Base-by-base conservation (phyloP, 2,888 invertebrate species). In the Phlogophora meticulosa region DNA sequence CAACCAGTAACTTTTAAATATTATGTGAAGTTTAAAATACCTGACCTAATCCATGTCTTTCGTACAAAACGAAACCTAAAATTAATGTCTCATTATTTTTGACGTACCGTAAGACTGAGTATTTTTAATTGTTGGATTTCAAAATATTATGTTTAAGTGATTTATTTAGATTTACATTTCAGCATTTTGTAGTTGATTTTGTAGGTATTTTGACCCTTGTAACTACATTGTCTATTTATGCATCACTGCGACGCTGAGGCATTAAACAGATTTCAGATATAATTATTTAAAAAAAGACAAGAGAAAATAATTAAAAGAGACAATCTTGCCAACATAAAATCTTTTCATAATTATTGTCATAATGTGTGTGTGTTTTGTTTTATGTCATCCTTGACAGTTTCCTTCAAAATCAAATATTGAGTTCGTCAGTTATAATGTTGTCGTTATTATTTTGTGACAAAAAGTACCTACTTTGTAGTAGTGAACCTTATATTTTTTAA, bases 41-140 rank as follows among this genome's bases (percentile, higher is more conserved):
- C 62, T 51, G 65, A 71, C 48, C 22, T 62, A 40, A 77, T 64
- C 64, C 55, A 76, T 80, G 68, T 76, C 53, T 72, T 68, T 78
- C 56, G 60, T 74, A 55, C 68, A 43, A 70, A 76, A 60, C 71
- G 58, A 24, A 72, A 68, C 62, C 48, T 66, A 69, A 56, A 73
- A 62, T n/a, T n/a, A n/a, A 67, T 69, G 63, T 70, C 69, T 71
- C 69, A 78, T 76, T 78, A 72, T 79, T 72, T 72, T 82, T 85
- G 69, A 80, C 81, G 76, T 80, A 81, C 64, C 45, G 79, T 77
- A 87, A 87, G 87, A 87, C 87, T 87, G 87, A 87, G 68, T 87
- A 84, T 64, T 82, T 85, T 84, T 83, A 81, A 74, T 76, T 72
- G 64, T 81, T 78, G 68, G 46, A 56, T 71, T 73, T 76, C 61